phyloP scores from a whole-genome alignment of 2,797 vertebrate genomes.

The Buceros bicornis region DNA sequence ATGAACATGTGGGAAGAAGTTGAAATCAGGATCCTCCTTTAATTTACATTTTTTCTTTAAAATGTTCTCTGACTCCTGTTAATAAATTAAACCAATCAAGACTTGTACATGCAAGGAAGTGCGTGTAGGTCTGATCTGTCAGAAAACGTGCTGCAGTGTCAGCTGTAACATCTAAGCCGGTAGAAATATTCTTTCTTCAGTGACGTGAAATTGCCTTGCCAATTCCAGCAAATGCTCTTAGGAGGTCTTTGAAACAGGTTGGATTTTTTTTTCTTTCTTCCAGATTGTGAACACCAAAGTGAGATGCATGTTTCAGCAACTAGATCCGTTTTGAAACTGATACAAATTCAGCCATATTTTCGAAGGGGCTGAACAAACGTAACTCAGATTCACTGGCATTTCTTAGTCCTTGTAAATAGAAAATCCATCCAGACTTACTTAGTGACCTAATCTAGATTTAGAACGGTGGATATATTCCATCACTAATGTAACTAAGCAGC shows the following conservation, averaged over 20 bases:
- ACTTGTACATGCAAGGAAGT: neutral
- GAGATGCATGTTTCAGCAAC: neutral
- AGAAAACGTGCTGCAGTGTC: neutral
- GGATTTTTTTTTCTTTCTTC: neutral
- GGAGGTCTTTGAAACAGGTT: neutral
- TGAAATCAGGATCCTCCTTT: neutral
- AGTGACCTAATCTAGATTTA: neutral
- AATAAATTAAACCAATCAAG: neutral
- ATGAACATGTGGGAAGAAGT: neutral
- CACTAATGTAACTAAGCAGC: neutral
- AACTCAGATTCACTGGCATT: neutral
- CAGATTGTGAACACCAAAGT: neutral
- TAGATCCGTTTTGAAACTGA: neutral
- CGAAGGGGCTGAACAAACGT: neutral
- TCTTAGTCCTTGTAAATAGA: neutral
- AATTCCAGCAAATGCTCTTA: neutral
- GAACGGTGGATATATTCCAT: neutral
- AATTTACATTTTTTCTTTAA: neutral
- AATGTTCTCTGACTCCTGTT: neutral
- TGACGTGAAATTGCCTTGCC: neutral
- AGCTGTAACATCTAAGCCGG: neutral
- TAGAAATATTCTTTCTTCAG: neutral
- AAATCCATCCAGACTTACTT: neutral
- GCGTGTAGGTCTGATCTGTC: neutral
- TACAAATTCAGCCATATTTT: neutral